Evolutionary conservation across 2,888 invertebrate species (phyloP).

Genomic region (Nemotelus pantherinus): DNA sequence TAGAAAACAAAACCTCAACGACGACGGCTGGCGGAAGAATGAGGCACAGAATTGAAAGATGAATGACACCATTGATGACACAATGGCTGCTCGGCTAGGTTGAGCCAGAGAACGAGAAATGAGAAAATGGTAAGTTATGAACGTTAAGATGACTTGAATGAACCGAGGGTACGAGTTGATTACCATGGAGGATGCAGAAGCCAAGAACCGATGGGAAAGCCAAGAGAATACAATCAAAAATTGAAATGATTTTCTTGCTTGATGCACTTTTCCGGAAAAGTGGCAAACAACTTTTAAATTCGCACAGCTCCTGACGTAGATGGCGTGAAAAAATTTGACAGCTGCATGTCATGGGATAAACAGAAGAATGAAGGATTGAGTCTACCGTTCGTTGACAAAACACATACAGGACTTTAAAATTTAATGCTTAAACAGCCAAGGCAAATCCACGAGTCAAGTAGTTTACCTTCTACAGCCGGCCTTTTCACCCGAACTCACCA

Average conservation of each 20-base stretch:
- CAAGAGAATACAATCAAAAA: neutral
- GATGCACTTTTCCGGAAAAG: slow-evolving; percentile 14
- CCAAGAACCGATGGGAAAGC: neutral
- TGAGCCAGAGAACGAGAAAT: neutral
- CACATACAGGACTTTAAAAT: no score
- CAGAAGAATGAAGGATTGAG: no score
- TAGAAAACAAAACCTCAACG: slow-evolving; percentile 30
- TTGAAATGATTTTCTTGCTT: slow-evolving; percentile 31
- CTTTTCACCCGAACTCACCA: no score
- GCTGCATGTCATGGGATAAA: no score
- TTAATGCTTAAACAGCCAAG: no score
- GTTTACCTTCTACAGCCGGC: no score
- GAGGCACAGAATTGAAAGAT: slow-evolving; percentile 48
- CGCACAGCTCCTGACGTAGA: neutral
- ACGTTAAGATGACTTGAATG: slow-evolving; percentile 15
- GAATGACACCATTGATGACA: slow-evolving; percentile 47
- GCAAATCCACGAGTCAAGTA: no score
- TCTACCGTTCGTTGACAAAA: no score
- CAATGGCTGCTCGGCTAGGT: neutral
- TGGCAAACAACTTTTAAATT: slow-evolving; percentile 25
- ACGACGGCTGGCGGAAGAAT: neutral
- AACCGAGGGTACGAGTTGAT: neutral
- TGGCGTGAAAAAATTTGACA: no score
- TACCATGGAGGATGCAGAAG: neutral
- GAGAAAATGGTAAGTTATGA: neutral